phyloP scores from a whole-genome alignment of 2,797 vertebrate species.

The Sebastes iracundus region DNA sequence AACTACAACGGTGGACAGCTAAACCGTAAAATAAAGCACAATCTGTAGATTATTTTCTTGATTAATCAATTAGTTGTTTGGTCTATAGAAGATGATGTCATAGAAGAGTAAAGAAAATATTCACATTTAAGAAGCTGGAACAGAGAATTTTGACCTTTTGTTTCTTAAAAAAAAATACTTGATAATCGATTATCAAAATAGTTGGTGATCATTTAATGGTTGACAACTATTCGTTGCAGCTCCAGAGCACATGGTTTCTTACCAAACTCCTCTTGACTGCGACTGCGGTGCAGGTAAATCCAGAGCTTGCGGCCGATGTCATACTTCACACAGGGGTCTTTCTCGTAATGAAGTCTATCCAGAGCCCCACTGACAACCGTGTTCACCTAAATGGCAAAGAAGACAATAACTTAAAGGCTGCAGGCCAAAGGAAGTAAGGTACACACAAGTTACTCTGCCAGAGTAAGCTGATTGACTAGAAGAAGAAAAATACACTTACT shows the following conservation, averaged over 20 bases:
- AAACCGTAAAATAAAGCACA: not conserved
- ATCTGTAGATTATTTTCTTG: too few relatives aligned
- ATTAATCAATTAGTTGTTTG: too few relatives aligned
- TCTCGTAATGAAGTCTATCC: slow-evolving; percentile 96
- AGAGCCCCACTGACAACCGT: slow-evolving; percentile 97
- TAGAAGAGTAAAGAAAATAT: too few relatives aligned
- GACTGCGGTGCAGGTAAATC: slow-evolving; percentile 95
- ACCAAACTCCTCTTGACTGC: slow-evolving; percentile 98
- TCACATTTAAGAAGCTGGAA: too few relatives aligned
- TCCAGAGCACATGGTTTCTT: slow-evolving; percentile 26
- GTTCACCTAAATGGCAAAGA: slow-evolving; percentile 87
- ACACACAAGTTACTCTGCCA: not conserved
- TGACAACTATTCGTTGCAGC: too few relatives aligned
- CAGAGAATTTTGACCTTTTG: too few relatives aligned
- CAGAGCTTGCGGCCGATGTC: slow-evolving; percentile 97
- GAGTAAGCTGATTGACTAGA: not conserved
- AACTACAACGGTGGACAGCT: not conserved
- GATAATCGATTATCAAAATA: too few relatives aligned
- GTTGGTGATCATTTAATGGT: too few relatives aligned
- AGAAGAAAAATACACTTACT: slow-evolving; percentile 68
- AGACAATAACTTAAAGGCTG: not conserved
- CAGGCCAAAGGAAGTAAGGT: not conserved
- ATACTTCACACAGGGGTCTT: slow-evolving; percentile 98
- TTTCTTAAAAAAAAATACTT: too few relatives aligned
- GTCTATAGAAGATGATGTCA: too few relatives aligned